Evolutionary conservation across 2,113 vertebrate genomes (phyloP).

Genomic region (Sterrhoptilus dennistouni): DNA sequence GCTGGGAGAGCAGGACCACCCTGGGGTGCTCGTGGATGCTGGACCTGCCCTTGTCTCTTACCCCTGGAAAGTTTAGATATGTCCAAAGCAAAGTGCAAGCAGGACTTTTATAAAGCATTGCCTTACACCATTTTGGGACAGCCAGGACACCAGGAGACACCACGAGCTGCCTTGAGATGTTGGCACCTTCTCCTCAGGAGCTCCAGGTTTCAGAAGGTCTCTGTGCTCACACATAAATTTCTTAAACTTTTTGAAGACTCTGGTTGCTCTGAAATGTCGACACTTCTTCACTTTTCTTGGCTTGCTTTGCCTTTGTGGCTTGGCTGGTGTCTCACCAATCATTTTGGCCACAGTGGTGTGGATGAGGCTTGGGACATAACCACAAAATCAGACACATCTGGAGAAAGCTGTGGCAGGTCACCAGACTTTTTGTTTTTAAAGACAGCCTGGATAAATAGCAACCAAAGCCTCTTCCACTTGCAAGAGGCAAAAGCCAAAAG

Average conservation of each 20-base stretch:
- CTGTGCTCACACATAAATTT: background rate
- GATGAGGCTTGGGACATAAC: background rate
- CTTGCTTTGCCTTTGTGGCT: background rate
- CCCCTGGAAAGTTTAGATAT: too few relatives aligned
- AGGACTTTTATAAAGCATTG: background rate
- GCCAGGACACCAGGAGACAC: background rate
- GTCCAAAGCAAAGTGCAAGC: background rate
- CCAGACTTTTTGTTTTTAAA: background rate
- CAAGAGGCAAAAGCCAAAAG: background rate
- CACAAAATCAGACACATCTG: slow-evolving; percentile 39
- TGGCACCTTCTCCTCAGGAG: background rate
- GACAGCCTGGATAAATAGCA: background rate
- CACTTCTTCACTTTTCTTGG: background rate
- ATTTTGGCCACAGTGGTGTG: background rate
- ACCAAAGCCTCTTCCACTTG: background rate
- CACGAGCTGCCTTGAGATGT: background rate
- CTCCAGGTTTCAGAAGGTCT: background rate
- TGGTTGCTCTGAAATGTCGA: background rate
- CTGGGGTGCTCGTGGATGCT: accelerated
- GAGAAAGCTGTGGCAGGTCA: background rate
- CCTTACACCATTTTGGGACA: background rate
- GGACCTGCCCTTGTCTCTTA: background rate
- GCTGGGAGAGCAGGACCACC: background rate
- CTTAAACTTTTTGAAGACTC: background rate
- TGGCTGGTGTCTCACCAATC: background rate